Percentiles rank a stretch among this genome's conserved stretches.
Evolutionary conservation across 2,113 vertebrate species (phyloP).

Genomic region (Platanista minor): DNA sequence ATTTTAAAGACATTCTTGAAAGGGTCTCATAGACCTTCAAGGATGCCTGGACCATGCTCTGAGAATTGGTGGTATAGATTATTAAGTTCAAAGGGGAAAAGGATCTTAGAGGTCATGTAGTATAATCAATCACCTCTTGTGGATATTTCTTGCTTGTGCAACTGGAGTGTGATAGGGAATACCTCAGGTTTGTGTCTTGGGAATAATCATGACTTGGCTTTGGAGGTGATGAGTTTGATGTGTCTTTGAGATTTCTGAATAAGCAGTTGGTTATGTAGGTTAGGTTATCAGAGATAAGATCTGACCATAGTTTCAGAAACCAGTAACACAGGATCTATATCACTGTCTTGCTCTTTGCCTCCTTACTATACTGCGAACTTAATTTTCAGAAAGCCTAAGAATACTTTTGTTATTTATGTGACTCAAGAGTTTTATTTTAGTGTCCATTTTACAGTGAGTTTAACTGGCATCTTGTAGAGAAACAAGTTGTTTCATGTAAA

Average conservation of each 20-base stretch:
- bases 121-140: not conserved
- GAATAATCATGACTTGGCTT: not conserved
- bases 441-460: not conserved
- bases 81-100: not conserved
- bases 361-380: not conserved
- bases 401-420: not conserved
- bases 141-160: not conserved
- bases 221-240: not conserved
- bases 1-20: not conserved
- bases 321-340: not conserved
- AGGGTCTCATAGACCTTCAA: not conserved
- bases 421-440: not conserved
- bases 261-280: not conserved
- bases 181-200: not conserved
- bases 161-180: not conserved
- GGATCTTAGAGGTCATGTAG: not conserved
- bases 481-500: slow-evolving; percentile 15
- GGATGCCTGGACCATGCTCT: not conserved
- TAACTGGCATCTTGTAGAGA: not conserved
- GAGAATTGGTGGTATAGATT: not conserved
- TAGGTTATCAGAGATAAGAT: not conserved
- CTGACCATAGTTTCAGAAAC: not conserved
- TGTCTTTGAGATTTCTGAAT: slow-evolving; percentile 1
- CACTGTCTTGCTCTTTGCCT: not conserved
- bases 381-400: slow-evolving; percentile 39